These are phyloP conservation scores for Cyprinella venusta DNA, from an alignment of 2,797 vertebrate species.

Conservation along the genomic window DNA sequence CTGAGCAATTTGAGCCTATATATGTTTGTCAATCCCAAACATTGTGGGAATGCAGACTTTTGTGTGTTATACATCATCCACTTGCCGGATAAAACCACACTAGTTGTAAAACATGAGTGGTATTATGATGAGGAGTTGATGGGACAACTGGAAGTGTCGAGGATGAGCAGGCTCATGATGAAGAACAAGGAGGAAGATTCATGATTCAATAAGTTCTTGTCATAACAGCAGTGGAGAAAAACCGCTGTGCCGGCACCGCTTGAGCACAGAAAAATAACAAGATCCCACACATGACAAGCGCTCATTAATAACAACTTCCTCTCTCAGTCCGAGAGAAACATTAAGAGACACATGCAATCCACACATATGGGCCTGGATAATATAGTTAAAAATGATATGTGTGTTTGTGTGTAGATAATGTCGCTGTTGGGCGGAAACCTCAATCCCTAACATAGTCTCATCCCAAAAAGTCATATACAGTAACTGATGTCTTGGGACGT, in stretches of 20 bases:
- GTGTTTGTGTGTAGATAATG: not conserved
- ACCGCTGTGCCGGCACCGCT: not conserved
- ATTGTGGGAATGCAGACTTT: not conserved
- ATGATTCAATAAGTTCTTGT: slow-evolving; percentile 48
- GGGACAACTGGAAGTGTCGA: slow-evolving; percentile 22
- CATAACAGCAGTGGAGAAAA: slow-evolving; percentile 58
- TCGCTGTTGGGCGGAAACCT: no score
- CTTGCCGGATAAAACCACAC: not conserved
- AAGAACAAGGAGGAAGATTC: slow-evolving; percentile 34
- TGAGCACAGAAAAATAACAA: slow-evolving; percentile 6
- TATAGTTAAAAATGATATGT: not conserved
- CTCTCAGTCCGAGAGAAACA: no score
- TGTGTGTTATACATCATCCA: slow-evolving; percentile 6
- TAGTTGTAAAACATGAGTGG: slow-evolving; percentile 8
- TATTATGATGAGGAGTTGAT: slow-evolving; percentile 31
- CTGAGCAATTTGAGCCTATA: not conserved
- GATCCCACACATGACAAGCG: slow-evolving; percentile 26
- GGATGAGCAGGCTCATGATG: slow-evolving; percentile 38
- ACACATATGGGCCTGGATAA: not conserved
- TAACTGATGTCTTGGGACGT: no score
- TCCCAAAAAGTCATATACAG: no score
- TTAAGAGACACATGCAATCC: not conserved
- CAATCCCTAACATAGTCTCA: no score
- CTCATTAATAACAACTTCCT: slow-evolving; percentile 17
- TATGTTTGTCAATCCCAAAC: not conserved